phyloP scores from a whole-genome alignment of 2,888 invertebrate species.

The Drosophila pseudotakahashii region DNA sequence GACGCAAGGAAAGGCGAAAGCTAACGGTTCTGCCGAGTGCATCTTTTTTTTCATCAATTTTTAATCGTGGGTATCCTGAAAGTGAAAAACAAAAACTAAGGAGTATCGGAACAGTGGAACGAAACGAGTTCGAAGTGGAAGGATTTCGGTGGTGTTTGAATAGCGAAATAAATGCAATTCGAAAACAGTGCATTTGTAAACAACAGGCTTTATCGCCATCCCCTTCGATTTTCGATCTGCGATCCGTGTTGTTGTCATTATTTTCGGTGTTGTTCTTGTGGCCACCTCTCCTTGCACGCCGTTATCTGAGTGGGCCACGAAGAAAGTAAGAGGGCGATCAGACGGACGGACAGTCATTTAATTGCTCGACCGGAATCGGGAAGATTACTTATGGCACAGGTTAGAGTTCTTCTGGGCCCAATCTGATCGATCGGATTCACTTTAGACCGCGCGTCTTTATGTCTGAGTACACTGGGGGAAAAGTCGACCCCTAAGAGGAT shows the following conservation, averaged over 20 bases:
- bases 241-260: conserved; percentile 13
- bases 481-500: not conserved
- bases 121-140: not conserved
- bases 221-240: not conserved
- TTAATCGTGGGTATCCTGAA: conserved; percentile 24
- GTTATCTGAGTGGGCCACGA: conserved; percentile 29
- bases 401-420: conserved; percentile 13
- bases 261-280: conserved; percentile 16
- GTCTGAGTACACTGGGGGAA: not conserved
- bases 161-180: too few relatives aligned
- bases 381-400: conserved; percentile 12
- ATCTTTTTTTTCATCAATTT: conserved; percentile 11
- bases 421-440: conserved; percentile 53
- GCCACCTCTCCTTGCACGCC: conserved; percentile 21
- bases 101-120: conserved; percentile 1
- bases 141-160: conserved; percentile 9
- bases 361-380: conserved; percentile 6
- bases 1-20: not conserved
- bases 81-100: not conserved
- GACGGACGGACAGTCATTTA: not conserved
- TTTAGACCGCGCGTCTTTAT: conserved; percentile 55
- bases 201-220: conserved; percentile 25
- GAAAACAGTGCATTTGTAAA: conserved; percentile 12
- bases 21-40: not conserved
- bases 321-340: conserved; percentile 7